phyloP scores from a whole-genome alignment of 2,888 invertebrate species.

The Pseudococcus viburni region DNA sequence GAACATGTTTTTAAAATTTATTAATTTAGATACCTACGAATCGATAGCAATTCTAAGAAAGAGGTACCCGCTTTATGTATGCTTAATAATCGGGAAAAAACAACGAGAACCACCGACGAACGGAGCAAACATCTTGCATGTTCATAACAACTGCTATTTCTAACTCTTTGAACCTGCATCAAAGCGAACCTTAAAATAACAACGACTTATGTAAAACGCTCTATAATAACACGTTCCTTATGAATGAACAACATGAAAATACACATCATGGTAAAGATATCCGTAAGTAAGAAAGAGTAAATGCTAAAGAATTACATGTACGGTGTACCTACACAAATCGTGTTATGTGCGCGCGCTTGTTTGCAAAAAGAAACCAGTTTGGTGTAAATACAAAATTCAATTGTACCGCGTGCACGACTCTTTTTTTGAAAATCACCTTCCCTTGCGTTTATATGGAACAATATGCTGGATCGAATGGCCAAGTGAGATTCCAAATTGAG shows the following conservation, averaged over 20 bases:
- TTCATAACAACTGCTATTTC: not conserved
- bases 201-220: constrained; percentile 18
- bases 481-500: not conserved
- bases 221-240: constrained; percentile 36
- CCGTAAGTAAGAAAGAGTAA: not conserved
- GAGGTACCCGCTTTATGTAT: not conserved
- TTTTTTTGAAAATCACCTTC: not conserved
- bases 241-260: constrained; percentile 27
- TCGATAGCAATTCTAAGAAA: not conserved
- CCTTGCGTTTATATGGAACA: not conserved
- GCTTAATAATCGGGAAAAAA: not conserved
- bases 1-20: too few species aligned
- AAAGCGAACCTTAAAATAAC: constrained; percentile 21
- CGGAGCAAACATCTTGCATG: not conserved
- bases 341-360: not conserved
- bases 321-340: not conserved
- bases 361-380: not conserved
- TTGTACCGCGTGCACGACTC: not conserved
- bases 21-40: too few species aligned
- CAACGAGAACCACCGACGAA: not conserved
- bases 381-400: not conserved
- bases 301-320: not conserved
- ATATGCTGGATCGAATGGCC: not conserved
- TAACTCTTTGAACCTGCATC: constrained; percentile 35
- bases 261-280: not conserved